Conservation (phyloP, 2,888 invertebrate genomes). For the Nymphalis c-album region DNA sequence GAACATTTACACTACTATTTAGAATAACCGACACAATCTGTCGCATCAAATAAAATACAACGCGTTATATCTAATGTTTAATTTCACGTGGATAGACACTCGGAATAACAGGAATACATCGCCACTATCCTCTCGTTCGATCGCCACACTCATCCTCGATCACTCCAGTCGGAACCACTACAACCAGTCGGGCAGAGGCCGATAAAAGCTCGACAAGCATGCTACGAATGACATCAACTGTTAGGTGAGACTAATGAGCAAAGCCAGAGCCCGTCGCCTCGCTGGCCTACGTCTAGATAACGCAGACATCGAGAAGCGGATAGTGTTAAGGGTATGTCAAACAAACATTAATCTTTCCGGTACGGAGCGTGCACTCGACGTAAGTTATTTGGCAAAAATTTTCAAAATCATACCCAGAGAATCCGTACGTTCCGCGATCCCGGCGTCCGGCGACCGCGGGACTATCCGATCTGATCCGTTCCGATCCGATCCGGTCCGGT, state of each 20-base stretch:
- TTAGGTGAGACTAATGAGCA: conserved; percentile 1
- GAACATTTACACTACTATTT: conserved; percentile 59
- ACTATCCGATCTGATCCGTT: conserved; percentile 44
- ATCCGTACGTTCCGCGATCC: conserved; percentile 52
- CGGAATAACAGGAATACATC: conserved; percentile 2
- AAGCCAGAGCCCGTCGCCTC: neutral
- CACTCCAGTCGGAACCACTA: neutral
- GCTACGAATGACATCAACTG: neutral
- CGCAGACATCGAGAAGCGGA: conserved; percentile 4
- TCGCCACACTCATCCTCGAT: neutral
- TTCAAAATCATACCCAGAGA: conserved; percentile 75
- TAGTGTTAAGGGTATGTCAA: conserved; percentile 11
- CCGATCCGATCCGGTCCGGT: conserved; percentile 50
- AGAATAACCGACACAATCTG: conserved; percentile 30
- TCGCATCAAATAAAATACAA: conserved; percentile 29
- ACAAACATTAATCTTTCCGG: conserved; percentile 57
- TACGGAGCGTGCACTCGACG: conserved; percentile 76
- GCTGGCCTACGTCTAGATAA: neutral
- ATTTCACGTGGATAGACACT: conserved; percentile 8
- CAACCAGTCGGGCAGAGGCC: neutral
- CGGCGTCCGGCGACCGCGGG: conserved; percentile 40
- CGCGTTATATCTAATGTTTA: conserved; percentile 2
- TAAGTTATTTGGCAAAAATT: conserved; percentile 72
- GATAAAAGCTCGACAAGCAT: too few relatives aligned
- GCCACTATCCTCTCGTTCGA: neutral